phyloP scores from a whole-genome alignment of 2,113 vertebrate genomes.

The Narcine bancroftii region DNA sequence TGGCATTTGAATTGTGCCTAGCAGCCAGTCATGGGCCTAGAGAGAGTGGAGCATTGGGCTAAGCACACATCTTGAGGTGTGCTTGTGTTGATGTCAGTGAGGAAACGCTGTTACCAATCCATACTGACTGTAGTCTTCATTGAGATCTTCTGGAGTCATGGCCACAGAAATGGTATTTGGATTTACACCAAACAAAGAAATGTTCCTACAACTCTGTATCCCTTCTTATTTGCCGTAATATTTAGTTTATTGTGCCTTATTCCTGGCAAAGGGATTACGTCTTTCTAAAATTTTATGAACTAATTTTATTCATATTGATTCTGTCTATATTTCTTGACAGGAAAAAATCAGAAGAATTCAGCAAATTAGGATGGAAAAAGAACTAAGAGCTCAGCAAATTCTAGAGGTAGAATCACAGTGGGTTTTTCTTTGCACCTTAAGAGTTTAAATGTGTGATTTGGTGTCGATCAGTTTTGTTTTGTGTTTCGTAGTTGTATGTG shows the following conservation, averaged over 20 bases:
- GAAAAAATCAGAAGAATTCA: constrained; percentile 95
- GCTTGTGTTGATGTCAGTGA: no score
- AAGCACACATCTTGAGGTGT: no score
- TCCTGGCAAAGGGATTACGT: not conserved
- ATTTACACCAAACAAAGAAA: not conserved
- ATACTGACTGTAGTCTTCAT: no score
- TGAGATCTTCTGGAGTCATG: not conserved
- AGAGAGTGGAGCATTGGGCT: no score
- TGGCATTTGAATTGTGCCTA: no score
- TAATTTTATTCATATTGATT: constrained; percentile 21
- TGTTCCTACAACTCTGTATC: not conserved
- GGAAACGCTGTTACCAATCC: no score
- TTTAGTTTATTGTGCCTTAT: not conserved
- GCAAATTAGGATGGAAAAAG: constrained; percentile 91
- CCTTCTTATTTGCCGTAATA: not conserved
- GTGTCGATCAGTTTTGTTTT: not conserved
- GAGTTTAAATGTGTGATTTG: not conserved
- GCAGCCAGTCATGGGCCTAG: no score
- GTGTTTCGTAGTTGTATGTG: not conserved
- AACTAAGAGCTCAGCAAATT: constrained; percentile 90
- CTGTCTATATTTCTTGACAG: constrained; percentile 50
- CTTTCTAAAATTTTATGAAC: not conserved
- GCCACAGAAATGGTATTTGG: not conserved
- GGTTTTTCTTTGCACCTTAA: not conserved
- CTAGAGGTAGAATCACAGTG: constrained; percentile 70